Evolutionary conservation across 2,797 vertebrate genomes (phyloP), one percentile per base, ranked within the genome.

Genomic region (Artibeus lituratus): DNA sequence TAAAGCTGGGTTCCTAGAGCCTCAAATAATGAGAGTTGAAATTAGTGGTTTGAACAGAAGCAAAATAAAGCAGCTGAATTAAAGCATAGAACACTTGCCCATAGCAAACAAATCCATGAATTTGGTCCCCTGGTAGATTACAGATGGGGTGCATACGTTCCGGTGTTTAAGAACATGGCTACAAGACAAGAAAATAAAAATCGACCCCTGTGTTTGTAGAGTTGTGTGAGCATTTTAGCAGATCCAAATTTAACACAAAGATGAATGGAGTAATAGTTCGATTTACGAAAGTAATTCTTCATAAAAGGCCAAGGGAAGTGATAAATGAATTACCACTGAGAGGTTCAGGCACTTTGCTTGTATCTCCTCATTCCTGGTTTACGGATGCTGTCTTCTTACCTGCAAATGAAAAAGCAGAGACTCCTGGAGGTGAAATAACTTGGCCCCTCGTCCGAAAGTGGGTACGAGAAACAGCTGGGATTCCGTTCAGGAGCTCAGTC

Each of bases 31-130:
- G 72, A 82, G 53, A 51, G 14, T 85, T 94, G 74, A 87, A 91
- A 87, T 89, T 10, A 81, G 47, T 62, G 47, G 22, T 83, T 91
- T 91, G 77, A 94, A 37, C 9, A 91, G 91, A 85, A 90, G 76
- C 10, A 87, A 90, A 76, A 59, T 80, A 53, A 7, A 59, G 10
- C 7, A 47, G 51, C 32, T 89, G 42, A 55, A 69, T 21, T 69
- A 62, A 86, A 94, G 74, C 65, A 53, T 84, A 94, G 16, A 78
- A 42, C 24, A 29, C 14, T 73, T 86, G 9, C 39, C 15, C 14
- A 21, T 6, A 42, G 53, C 49, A 53, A 15, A 77, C 2, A 42
- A 35, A 87, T 53, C 7, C 21, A 15, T n/a, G 22, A 77, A 37
- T 4, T 67, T 65, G 11, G 24, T 77, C 1, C 26, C 16, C 35